Evolutionary conservation across 1,140 invertebrate species (phyloP).

Genomic region (Thaumetopoea pityocampa): DNA sequence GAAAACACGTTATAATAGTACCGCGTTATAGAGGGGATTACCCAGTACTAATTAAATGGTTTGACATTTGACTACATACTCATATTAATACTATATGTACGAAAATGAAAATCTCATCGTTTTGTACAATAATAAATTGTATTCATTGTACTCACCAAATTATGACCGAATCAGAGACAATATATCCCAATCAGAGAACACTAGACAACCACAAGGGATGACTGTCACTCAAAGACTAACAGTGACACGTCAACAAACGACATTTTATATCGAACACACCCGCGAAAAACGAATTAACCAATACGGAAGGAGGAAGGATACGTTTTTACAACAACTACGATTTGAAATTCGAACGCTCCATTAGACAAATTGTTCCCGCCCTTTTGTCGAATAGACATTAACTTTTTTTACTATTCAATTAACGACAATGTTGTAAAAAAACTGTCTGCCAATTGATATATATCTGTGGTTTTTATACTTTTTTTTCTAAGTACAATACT

Average conservation of each 20-base stretch:
- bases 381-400: slow-evolving; percentile 38
- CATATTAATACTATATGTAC: no score
- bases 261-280: slow-evolving; percentile 39
- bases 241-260: slow-evolving; percentile 6
- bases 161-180: neutral
- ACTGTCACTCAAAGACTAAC: slow-evolving; percentile 40
- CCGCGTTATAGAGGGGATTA: no score
- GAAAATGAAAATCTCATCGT: no score
- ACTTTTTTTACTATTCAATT: slow-evolving; percentile 25
- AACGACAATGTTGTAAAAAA: slow-evolving; percentile 10
- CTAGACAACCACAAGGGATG: slow-evolving; percentile 29
- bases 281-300: slow-evolving; percentile 40
- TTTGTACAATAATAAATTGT: no score
- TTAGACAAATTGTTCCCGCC: slow-evolving; percentile 51
- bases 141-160: slow-evolving; percentile 5
- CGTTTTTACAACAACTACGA: slow-evolving; percentile 38
- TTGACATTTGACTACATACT: no score
- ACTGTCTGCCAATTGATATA: slow-evolving; percentile 5
- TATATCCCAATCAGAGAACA: slow-evolving; percentile 4
- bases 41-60: no score
- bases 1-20: no score
- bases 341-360: slow-evolving; percentile 50
- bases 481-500: no score
- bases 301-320: slow-evolving; percentile 59
- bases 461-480: slow-evolving; percentile 6